A percentile compares a stretch with the other conserved stretches of the same genome.
These are phyloP conservation scores for Neodiprion pinetum DNA, from an alignment of 1,140 invertebrate species.

Conservation along the genomic window DNA sequence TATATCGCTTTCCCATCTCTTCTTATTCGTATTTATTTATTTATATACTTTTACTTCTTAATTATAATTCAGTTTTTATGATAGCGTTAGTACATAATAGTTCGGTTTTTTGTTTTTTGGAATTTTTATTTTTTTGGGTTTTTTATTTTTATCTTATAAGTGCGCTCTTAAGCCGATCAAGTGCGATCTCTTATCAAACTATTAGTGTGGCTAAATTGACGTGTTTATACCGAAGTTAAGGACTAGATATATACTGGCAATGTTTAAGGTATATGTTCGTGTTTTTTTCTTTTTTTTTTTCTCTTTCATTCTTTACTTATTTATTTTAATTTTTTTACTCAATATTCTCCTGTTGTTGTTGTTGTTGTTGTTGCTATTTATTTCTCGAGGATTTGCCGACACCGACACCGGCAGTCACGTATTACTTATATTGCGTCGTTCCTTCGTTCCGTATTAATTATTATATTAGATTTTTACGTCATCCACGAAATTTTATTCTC, in stretches of 20 bases:
- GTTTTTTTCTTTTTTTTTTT: constrained; percentile 16
- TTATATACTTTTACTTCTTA: too few species aligned
- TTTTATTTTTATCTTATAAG: constrained; percentile 16
- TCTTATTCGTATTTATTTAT: too few species aligned
- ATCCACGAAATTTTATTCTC: too few species aligned
- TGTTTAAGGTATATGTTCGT: constrained; percentile 31
- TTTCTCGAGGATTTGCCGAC: constrained; percentile 31
- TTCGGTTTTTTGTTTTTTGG: neutral
- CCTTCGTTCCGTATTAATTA: too few species aligned
- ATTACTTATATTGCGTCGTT: too few species aligned
- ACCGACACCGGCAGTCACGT: constrained; percentile 24
- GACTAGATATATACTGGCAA: constrained; percentile 35
- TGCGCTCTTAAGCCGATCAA: neutral
- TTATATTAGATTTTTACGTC: too few species aligned
- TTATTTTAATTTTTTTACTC: neutral
- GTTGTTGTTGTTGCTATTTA: neutral
- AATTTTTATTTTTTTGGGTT: constrained; percentile 19
- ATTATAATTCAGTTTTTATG: too few species aligned
- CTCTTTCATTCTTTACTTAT: neutral
- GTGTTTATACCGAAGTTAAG: constrained; percentile 38
- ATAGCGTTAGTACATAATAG: too few species aligned
- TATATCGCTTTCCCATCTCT: neutral
- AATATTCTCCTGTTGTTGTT: neutral
- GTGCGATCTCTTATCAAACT: constrained; percentile 30
- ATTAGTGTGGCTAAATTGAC: constrained; percentile 54